Conservation (phyloP, 2,797 vertebrate species). For the Phyllotis vaccarum region DNA sequence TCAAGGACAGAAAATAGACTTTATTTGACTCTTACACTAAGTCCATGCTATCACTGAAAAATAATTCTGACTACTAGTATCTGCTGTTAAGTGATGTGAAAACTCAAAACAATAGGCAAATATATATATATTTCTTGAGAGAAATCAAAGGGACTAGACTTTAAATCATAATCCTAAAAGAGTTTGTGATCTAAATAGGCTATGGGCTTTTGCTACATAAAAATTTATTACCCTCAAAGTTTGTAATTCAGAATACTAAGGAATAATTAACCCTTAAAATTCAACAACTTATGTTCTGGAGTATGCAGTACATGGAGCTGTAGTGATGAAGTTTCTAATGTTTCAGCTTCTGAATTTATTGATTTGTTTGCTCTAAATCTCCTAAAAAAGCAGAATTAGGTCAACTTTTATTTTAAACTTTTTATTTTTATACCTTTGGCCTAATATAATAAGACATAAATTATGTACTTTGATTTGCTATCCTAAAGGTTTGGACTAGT, state of each 20-base stretch:
- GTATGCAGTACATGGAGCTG: not conserved
- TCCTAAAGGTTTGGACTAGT: not conserved
- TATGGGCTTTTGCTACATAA: not conserved
- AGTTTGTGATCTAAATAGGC: not conserved
- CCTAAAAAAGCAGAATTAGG: not conserved
- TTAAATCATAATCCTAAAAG: not conserved
- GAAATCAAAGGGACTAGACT: not conserved
- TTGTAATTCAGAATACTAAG: not conserved
- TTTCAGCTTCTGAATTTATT: not conserved
- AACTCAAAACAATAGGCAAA: not conserved
- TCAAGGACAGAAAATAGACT: not conserved
- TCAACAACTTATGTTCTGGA: not conserved
- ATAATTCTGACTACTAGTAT: not conserved
- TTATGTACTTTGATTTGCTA: not conserved
- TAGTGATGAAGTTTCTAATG: constrained; percentile 1
- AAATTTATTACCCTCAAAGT: not conserved
- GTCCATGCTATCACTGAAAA: not conserved
- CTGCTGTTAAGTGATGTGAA: not conserved
- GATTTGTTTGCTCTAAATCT: not conserved
- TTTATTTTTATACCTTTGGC: not conserved
- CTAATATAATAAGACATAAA: constrained; percentile 1
- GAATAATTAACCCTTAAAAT: not conserved
- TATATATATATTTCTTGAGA: not conserved
- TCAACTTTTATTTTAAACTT: constrained; percentile 39
- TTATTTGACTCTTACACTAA: not conserved